These are phyloP conservation scores for Pinna nobilis DNA, from an alignment of 1,140 invertebrate genomes.

Conservation along the genomic window DNA sequence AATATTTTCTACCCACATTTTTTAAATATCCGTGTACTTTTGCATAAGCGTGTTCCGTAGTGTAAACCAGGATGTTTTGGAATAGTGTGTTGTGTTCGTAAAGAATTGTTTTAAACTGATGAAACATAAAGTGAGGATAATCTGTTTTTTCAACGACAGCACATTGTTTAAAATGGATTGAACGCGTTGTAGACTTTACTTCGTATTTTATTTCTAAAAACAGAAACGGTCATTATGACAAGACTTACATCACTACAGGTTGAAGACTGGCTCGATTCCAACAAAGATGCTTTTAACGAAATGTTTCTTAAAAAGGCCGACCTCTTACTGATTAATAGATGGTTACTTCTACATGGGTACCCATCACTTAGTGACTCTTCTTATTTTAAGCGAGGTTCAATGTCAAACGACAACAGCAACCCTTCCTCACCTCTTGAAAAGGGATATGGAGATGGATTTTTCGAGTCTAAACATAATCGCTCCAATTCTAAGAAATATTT, in stretches of 20 bases:
- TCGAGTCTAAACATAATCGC: constrained; percentile 63
- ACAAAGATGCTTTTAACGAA: constrained; percentile 74
- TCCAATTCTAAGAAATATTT: constrained; percentile 76
- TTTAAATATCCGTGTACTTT: too few relatives aligned
- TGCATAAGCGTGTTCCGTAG: too few relatives aligned
- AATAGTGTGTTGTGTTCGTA: constrained; percentile 5
- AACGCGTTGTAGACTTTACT: not conserved
- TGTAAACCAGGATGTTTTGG: too few relatives aligned
- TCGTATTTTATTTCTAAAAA: not conserved
- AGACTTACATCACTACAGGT: constrained; percentile 51
- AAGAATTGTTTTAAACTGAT: constrained; percentile 19
- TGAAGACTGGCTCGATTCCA: constrained; percentile 76
- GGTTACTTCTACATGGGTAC: constrained; percentile 76
- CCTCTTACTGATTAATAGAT: constrained; percentile 75
- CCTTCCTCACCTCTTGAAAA: constrained; percentile 61
- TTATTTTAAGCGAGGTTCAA: constrained; percentile 49
- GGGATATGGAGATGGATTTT: constrained; percentile 57
- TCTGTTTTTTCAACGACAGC: too few relatives aligned
- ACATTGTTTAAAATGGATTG: too few relatives aligned
- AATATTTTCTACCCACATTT: too few relatives aligned
- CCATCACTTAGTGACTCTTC: constrained; percentile 69
- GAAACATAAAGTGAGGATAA: too few relatives aligned
- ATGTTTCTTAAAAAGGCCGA: constrained; percentile 77
- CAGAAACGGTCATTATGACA: not conserved
- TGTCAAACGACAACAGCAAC: constrained; percentile 50